Conservation (phyloP, 2,113 vertebrate genomes). For the Passerina amoena region DNA sequence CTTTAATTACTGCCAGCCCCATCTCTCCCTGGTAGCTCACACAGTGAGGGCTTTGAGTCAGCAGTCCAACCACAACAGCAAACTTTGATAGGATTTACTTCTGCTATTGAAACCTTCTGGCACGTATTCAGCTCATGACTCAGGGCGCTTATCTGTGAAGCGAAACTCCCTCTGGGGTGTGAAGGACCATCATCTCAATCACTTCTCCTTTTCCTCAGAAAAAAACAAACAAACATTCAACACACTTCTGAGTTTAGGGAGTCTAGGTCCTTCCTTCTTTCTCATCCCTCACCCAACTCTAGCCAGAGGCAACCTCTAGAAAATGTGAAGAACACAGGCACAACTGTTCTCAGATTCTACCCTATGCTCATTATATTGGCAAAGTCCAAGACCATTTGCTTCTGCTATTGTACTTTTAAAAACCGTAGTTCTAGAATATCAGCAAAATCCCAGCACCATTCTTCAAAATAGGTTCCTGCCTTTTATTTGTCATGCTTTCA, state of each 20-base stretch:
- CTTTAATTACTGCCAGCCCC: neutral
- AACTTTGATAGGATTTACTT: slow-evolving; percentile 35
- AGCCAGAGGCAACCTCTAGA: slow-evolving; percentile 11
- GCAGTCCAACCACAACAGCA: slow-evolving; percentile 25
- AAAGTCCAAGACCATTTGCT: neutral
- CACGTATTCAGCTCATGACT: slow-evolving; percentile 51
- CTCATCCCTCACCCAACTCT: slow-evolving; percentile 16
- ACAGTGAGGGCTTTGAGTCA: slow-evolving; percentile 61
- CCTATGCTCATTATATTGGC: neutral
- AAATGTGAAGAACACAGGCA: neutral
- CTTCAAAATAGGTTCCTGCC: neutral
- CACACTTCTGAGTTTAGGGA: slow-evolving; percentile 7
- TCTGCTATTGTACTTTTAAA: neutral
- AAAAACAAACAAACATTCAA: slow-evolving; percentile 39
- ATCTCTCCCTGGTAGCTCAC: slow-evolving; percentile 35
- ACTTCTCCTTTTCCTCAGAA: slow-evolving; percentile 34
- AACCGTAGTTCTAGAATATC: neutral
- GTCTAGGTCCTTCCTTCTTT: slow-evolving; percentile 1
- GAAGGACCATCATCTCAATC: slow-evolving; percentile 24
- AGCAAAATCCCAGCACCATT: neutral
- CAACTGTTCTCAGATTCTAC: neutral
- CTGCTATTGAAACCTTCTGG: neutral
- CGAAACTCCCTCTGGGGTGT: slow-evolving; percentile 37
- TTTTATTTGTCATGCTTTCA: neutral
- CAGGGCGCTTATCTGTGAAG: slow-evolving; percentile 42